These are phyloP conservation scores for Agonum fuliginosum DNA, from an alignment of 2,888 invertebrate genomes.

Conservation along the genomic window DNA sequence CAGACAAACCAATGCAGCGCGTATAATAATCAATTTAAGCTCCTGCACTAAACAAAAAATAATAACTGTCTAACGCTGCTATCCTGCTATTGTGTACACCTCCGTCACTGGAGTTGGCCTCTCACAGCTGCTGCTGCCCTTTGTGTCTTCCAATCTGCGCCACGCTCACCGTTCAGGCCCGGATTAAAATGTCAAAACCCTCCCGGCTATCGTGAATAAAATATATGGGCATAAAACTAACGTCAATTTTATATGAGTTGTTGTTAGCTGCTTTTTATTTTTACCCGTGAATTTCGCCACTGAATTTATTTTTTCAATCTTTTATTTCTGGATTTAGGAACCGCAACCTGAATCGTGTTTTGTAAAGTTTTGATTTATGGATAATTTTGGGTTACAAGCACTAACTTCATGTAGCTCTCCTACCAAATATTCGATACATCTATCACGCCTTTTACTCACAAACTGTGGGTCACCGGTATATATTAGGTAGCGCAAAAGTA, in stretches of 20 bases:
- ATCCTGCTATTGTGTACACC: background rate
- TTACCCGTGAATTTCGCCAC: slow-evolving; percentile 53
- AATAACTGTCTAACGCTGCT: no score
- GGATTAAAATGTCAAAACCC: slow-evolving; percentile 60
- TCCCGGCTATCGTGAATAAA: slow-evolving; percentile 58
- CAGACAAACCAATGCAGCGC: no score
- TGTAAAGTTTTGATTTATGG: slow-evolving; percentile 2
- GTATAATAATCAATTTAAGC: no score
- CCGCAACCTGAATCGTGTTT: background rate
- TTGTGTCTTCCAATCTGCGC: slow-evolving; percentile 43
- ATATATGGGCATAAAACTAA: slow-evolving; percentile 58
- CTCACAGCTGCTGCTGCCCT: slow-evolving; percentile 53
- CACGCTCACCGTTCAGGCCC: slow-evolving; percentile 36
- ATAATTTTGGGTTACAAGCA: background rate
- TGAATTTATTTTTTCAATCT: slow-evolving; percentile 48
- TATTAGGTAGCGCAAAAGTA: no score
- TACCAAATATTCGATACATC: no score
- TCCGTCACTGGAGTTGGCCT: background rate
- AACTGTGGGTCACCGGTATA: no score
- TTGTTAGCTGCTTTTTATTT: slow-evolving; percentile 53
- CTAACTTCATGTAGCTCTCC: background rate
- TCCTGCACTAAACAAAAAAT: background rate
- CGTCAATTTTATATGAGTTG: slow-evolving; percentile 60
- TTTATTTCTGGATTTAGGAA: slow-evolving; percentile 33
- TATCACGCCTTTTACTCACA: no score